A percentile compares a stretch with the other conserved stretches of the same genome.
Evolutionary conservation across 2,888 invertebrate genomes (phyloP).

Genomic region (Synergus japonicus): DNA sequence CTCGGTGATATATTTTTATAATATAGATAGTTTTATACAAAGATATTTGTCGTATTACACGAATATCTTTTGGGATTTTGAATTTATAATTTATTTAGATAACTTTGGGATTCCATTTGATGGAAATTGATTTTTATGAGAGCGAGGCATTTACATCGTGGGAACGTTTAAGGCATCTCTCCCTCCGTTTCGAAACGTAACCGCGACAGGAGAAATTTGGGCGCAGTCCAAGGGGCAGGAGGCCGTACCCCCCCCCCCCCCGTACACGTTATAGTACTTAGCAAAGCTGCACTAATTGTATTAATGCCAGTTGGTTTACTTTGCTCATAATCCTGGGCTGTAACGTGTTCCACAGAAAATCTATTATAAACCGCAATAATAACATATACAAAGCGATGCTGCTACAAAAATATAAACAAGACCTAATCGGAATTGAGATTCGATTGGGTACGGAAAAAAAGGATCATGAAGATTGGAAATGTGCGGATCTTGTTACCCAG

Average conservation of each 20-base stretch:
- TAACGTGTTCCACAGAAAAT: slow-evolving; percentile 65
- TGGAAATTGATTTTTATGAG: slow-evolving; percentile 25
- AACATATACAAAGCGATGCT: slow-evolving; percentile 27
- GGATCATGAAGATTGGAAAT: too few relatives aligned
- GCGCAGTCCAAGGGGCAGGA: slow-evolving; percentile 68
- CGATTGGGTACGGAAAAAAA: too few relatives aligned
- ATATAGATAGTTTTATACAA: too few relatives aligned
- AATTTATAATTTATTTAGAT: not conserved
- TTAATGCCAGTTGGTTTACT: slow-evolving; percentile 73
- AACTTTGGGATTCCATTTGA: not conserved
- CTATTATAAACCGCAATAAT: slow-evolving; percentile 62
- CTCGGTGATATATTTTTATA: too few relatives aligned
- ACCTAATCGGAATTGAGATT: too few relatives aligned
- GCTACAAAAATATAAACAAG: slow-evolving; percentile 10
- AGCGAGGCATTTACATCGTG: not conserved
- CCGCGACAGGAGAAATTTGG: slow-evolving; percentile 66
- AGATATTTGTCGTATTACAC: not conserved
- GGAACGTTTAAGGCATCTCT: slow-evolving; percentile 37
- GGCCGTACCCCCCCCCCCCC: slow-evolving; percentile 40
- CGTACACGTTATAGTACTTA: slow-evolving; percentile 70
- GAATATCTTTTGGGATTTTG: not conserved
- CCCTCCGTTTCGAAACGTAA: slow-evolving; percentile 38
- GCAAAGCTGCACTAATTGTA: slow-evolving; percentile 75
- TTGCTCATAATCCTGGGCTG: slow-evolving; percentile 66
- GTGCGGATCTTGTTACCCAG: too few relatives aligned